Conservation (phyloP, 2,113 vertebrate species). For the Indri indri region DNA sequence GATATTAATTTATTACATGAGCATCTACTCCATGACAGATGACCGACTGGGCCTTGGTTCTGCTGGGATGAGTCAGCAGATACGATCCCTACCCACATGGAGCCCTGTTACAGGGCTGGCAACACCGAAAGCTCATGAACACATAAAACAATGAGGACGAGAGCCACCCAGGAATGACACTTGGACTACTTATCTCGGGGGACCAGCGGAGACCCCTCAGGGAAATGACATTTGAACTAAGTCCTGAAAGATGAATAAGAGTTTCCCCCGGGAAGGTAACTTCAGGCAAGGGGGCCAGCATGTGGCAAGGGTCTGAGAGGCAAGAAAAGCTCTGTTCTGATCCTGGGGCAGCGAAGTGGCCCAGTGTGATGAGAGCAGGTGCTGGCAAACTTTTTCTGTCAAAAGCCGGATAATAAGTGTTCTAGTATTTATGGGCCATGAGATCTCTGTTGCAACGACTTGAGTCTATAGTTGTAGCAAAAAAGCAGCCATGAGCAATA, state of each 20-base stretch:
- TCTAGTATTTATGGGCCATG: background rate
- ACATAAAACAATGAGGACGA: accelerated
- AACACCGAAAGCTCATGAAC: no score
- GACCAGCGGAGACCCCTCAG: accelerated
- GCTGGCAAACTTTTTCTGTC: no score
- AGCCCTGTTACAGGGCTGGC: background rate
- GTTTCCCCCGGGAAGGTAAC: accelerated
- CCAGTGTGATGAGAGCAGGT: accelerated
- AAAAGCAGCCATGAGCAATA: background rate
- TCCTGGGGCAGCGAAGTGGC: background rate
- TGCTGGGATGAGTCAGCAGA: no score
- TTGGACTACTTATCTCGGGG: accelerated
- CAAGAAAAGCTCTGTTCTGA: background rate
- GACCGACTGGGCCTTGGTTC: background rate
- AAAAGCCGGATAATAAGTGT: background rate
- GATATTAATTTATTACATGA: background rate
- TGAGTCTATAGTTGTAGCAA: background rate
- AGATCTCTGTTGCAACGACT: background rate
- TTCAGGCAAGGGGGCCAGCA: no score
- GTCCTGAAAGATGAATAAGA: background rate
- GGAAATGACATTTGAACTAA: background rate
- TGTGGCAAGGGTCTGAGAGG: background rate
- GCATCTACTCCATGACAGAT: background rate
- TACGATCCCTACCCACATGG: accelerated
- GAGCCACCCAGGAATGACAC: no score